Conservation (phyloP, 1,140 invertebrate species). For the Oreohelix idahoensis region DNA sequence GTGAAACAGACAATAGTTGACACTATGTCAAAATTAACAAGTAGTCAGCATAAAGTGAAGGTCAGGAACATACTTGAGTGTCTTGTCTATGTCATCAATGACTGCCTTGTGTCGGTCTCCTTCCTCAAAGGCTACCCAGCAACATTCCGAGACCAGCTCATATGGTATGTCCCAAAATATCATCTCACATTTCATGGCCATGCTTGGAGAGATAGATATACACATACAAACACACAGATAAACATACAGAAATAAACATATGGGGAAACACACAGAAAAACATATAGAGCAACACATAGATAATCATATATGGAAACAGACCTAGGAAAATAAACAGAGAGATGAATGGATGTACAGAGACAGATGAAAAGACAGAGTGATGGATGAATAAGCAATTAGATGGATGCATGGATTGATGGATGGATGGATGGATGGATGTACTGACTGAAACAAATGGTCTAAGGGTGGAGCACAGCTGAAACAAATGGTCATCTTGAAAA, state of each 20-base stretch:
- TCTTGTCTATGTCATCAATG: slow-evolving; percentile 21
- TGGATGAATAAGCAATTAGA: neutral
- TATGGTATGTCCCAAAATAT: slow-evolving; percentile 21
- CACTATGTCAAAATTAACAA: no score
- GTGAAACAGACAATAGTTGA: no score
- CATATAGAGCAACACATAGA: no score
- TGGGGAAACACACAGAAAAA: no score
- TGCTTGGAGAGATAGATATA: neutral
- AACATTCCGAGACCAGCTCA: slow-evolving; percentile 24
- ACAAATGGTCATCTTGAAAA: no score
- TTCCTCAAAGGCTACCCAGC: neutral
- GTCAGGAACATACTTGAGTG: neutral
- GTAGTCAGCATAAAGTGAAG: no score
- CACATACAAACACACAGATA: no score
- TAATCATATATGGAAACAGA: no score
- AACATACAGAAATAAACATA: no score
- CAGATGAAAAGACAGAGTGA: neutral
- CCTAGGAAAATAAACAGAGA: no score
- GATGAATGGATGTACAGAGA: neutral
- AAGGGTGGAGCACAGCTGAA: no score
- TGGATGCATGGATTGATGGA: neutral
- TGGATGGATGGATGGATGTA: neutral
- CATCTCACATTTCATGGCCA: slow-evolving; percentile 15
- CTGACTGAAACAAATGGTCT: neutral
- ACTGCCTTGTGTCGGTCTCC: neutral